Conservation (phyloP, 2,113 vertebrate species). For the Athene noctua region DNA sequence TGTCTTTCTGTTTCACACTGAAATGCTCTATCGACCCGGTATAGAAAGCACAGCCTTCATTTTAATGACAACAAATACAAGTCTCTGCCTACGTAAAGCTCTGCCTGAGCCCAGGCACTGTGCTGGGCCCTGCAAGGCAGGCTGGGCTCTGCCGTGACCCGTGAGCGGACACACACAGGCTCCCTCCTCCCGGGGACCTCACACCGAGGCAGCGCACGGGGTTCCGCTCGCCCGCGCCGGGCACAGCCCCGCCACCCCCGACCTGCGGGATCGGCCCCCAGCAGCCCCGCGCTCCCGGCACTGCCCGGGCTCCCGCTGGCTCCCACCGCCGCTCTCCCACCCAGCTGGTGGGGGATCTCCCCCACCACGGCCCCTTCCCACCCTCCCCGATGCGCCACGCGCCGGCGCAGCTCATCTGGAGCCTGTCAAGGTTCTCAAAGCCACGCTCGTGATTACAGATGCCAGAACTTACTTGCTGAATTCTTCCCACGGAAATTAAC, state of each 20-base stretch:
- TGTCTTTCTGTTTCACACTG: not conserved
- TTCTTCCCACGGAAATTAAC: not conserved
- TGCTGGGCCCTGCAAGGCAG: not conserved
- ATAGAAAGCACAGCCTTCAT: not conserved
- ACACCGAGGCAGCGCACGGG: accelerated
- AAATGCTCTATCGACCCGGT: not conserved
- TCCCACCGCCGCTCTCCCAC: not conserved
- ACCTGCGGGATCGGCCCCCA: not conserved
- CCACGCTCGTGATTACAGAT: not conserved
- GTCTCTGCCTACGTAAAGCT: not conserved
- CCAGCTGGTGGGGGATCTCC: not conserved
- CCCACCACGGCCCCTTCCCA: not conserved
- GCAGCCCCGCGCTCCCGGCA: not conserved
- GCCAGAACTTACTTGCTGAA: not conserved
- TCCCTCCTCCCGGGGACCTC: not conserved
- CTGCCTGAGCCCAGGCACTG: not conserved
- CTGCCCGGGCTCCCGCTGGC: not conserved
- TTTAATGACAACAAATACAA: not conserved
- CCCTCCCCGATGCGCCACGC: not conserved
- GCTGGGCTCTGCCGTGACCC: not conserved
- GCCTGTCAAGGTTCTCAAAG: not conserved
- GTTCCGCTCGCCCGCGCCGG: not conserved
- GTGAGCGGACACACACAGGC: not conserved
- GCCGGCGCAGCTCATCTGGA: not conserved
- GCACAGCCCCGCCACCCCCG: not conserved